Base-by-base conservation (phyloP, 2,797 vertebrate genomes). In the Protosalanx chinensis region DNA sequence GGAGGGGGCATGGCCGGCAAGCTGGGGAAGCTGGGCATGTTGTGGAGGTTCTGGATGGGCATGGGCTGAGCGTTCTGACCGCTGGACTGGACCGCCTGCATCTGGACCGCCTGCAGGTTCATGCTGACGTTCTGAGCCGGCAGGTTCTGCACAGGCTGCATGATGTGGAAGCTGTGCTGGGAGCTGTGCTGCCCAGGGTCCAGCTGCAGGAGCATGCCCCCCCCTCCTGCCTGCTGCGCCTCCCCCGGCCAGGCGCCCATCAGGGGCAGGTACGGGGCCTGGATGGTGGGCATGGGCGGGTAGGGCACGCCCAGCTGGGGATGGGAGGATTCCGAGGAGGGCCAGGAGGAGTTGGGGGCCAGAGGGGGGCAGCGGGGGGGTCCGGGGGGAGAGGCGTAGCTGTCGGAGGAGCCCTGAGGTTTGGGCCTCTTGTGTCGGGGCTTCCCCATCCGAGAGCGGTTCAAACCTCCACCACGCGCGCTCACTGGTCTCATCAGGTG, bases 381-480 rank as follows among this genome's bases (percentile, higher is more conserved):
- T 6, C 74, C 80, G 2, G 81, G 70, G 0, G 82, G 92, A 1
- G 88, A 87, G 46, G 84, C 72, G 1, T 86, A 89, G 78, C 87
- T 91, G 83, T 90, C 90, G 0, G 79, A 90, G 0, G 89, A 93
- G 53, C 74, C 86, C 1, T 87, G 91, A 18, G 85, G 86, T 80
- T 93, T 97, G 73, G 91, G 88, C 0, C 85, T 87, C 80, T 92
- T 95, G 84, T 88, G 87, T 82, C 90, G 93, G 71, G 86, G 90
- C 58, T 92, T 92, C 57, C 80, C 91, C 74, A 83, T 90, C 68
- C 88, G 91, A 77, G 87, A 81, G 72, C 90, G 92, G 81, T 87
- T 93, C 78, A 81, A 85, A 16, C 80, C 84, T 1, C 86, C 82
- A 16, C 80, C 84, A 1, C 86, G 81, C 0, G 84, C 78, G 1